phyloP scores from a whole-genome alignment of 2,888 invertebrate genomes.

The Drosophila ustulata region DNA sequence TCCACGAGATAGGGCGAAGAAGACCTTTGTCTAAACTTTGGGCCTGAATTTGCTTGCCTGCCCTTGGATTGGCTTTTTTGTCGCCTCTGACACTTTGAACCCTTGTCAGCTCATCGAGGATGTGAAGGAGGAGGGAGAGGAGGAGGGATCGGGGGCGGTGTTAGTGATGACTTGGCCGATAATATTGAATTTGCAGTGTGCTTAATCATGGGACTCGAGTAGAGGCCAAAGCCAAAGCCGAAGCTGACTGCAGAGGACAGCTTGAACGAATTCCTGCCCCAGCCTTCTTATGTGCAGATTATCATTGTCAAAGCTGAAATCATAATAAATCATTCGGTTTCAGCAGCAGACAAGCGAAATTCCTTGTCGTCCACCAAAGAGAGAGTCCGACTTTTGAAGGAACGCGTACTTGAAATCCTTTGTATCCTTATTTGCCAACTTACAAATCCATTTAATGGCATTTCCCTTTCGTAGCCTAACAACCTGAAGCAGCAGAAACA shows the following conservation, averaged over 20 bases:
- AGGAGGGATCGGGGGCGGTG: not conserved
- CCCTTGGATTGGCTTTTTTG: slow-evolving; percentile 55
- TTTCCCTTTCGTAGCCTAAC: slow-evolving; percentile 26
- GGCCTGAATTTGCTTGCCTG: slow-evolving; percentile 39
- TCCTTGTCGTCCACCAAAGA: not conserved
- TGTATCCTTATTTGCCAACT: slow-evolving; percentile 13
- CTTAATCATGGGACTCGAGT: slow-evolving; percentile 38
- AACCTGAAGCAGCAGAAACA: not conserved
- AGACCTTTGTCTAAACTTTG: slow-evolving; percentile 55
- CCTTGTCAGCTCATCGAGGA: slow-evolving; percentile 49
- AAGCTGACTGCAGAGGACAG: slow-evolving; percentile 18
- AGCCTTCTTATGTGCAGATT: slow-evolving; percentile 49
- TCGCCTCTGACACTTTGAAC: slow-evolving; percentile 57
- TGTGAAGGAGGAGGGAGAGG: not conserved
- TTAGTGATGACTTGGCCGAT: slow-evolving; percentile 46
- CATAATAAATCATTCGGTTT: slow-evolving; percentile 66
- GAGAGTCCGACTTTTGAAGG: not conserved
- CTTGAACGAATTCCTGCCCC: slow-evolving; percentile 36
- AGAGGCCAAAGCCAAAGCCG: slow-evolving; percentile 13
- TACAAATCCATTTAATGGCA: slow-evolving; percentile 25
- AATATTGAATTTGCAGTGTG: slow-evolving; percentile 55
- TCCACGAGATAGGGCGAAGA: not conserved
- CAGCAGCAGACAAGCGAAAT: slow-evolving; percentile 4
- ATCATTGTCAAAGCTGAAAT: slow-evolving; percentile 58
- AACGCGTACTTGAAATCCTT: slow-evolving; percentile 3